Evolutionary conservation across 2,113 vertebrate species (phyloP), one percentile per base, ranked within the genome.

Genomic region (Nothoprocta perdicaria): DNA sequence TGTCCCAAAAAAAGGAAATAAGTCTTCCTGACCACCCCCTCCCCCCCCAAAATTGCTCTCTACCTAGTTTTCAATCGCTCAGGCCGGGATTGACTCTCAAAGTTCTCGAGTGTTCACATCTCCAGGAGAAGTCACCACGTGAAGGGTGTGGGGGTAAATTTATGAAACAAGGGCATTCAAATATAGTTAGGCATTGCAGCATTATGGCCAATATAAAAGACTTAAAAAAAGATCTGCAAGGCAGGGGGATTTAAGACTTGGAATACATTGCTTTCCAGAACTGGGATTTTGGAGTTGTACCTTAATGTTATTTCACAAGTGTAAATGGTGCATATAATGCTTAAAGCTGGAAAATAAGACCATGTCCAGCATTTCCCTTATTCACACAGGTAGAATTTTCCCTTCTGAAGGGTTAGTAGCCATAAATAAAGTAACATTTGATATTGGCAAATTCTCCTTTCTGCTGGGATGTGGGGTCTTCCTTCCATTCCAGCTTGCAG

Each of bases 31-130:
- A 48, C 24, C 52, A 26, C 12, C 13, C 26, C 52, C 38, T 88
- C 21, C 21, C 46, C 40, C 31, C 27, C 43, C 45, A 52, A 33
- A 29, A 69, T 26, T 19, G 22, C 41, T 73, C 75, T 48, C 65
- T 80, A 65, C 61, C 87, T 86, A 63, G 40, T 41, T 84, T 82
- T 80, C 74, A 68, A 68, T 63, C 89, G 67, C 79, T 92, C 31
- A 58, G 52, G 68, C 65, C 27, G 40, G 43, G 57, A 86, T 24
- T 78, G 63, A 78, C 68, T 89, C 77, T 67, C 60, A 92, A 73
- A 75, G n/a, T 52, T 83, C 53, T 18, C 4, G 14, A 80, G 19
- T 23, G n/a, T 21, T 84, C 24, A 4, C 1, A 9, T 60, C 27
- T 87, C 87, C 71, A 52, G 67, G 45, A 57, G 62, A 77, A 87